Percentiles rank a stretch among this genome's conserved stretches.
Evolutionary conservation across 2,113 vertebrate genomes (phyloP).

Genomic region (Coptodon rendalli): DNA sequence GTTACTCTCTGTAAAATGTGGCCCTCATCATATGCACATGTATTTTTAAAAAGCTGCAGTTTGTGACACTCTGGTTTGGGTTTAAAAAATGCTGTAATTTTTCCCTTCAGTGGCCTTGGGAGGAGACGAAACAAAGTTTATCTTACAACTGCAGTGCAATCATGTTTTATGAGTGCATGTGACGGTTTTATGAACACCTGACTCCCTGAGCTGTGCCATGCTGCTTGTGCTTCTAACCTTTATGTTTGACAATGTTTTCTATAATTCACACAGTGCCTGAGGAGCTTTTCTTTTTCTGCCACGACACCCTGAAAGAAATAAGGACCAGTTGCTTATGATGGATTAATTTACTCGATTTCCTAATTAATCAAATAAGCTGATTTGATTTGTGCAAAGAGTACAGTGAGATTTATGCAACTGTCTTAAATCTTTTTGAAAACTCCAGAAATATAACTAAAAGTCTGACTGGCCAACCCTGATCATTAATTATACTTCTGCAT

Average conservation of each 20-base stretch:
- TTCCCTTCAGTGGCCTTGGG: conserved; percentile 8
- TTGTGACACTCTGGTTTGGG: background rate
- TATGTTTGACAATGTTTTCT: background rate
- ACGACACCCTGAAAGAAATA: background rate
- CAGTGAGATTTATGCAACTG: background rate
- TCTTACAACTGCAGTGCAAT: background rate
- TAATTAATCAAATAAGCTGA: background rate
- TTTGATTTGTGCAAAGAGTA: background rate
- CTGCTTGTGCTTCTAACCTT: background rate
- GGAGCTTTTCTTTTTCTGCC: background rate
- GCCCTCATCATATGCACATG: background rate
- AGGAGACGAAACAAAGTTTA: conserved; percentile 1
- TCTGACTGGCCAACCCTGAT: background rate
- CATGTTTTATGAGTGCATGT: conserved; percentile 34
- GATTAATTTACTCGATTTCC: background rate
- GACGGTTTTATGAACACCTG: conserved; percentile 21
- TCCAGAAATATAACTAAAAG: background rate
- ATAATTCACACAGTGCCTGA: background rate
- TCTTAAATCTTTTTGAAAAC: background rate
- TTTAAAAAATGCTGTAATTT: background rate
- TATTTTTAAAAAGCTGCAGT: conserved; percentile 4
- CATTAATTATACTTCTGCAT: background rate
- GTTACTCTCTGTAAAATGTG: background rate
- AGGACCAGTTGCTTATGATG: background rate
- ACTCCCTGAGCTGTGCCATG: background rate